Conservation (phyloP, 2,888 invertebrate genomes). For the Pachycephus smyrnensis region DNA sequence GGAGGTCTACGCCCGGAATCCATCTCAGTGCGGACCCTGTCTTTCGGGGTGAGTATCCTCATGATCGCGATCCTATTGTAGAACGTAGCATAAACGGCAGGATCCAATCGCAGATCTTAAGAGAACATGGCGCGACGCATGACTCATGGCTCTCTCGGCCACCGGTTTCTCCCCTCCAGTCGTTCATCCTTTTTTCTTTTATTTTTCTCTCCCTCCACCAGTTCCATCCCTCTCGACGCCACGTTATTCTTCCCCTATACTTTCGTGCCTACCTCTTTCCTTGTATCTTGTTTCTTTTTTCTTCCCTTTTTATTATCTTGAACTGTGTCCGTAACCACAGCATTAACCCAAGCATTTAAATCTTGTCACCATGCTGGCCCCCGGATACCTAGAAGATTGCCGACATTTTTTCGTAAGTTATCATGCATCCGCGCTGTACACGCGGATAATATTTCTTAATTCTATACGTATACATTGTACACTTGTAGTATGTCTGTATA, state of each 20-base stretch:
- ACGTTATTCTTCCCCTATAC: neutral
- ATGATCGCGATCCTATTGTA: neutral
- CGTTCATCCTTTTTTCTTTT: neutral
- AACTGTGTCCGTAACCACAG: neutral
- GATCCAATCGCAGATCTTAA: neutral
- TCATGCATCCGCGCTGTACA: neutral
- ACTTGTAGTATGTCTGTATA: neutral
- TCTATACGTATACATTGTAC: neutral
- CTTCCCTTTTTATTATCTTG: neutral
- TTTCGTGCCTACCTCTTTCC: neutral
- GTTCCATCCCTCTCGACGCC: neutral
- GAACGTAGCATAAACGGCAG: neutral
- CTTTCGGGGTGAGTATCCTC: constrained; percentile 34
- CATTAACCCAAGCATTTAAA: neutral
- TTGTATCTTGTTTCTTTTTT: neutral
- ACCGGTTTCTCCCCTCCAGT: neutral
- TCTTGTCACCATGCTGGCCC: neutral
- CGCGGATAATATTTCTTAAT: neutral
- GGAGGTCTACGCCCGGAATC: constrained; percentile 27
- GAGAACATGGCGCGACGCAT: neutral
- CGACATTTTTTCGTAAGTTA: neutral
- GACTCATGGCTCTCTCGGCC: neutral
- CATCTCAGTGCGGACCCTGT: constrained; percentile 45
- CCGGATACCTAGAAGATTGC: neutral
- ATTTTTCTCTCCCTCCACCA: neutral